Conservation (phyloP, 2,113 vertebrate species). For the Lophius piscatorius region DNA sequence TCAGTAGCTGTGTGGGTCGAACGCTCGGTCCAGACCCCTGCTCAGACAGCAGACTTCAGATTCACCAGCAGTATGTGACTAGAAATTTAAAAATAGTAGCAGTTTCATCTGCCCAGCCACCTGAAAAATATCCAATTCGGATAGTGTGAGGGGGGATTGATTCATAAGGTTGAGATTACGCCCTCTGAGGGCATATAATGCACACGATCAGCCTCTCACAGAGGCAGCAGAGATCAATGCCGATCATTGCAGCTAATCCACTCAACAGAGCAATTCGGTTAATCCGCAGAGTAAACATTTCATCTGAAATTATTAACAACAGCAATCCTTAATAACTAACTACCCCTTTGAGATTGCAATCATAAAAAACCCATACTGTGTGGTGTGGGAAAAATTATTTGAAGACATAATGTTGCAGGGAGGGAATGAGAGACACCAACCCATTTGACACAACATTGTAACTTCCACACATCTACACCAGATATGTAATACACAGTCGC, state of each 20-base stretch:
- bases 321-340: slow-evolving; percentile 13
- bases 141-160: slow-evolving; percentile 23
- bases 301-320: slow-evolving; percentile 43
- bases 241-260: slow-evolving; percentile 59
- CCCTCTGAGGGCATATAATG: slow-evolving; percentile 37
- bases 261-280: slow-evolving; percentile 47
- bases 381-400: neutral
- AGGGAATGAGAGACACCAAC: too few species aligned
- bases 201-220: slow-evolving; percentile 26
- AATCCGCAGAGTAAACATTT: slow-evolving; percentile 55
- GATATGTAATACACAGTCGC: too few species aligned
- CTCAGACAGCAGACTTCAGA: slow-evolving; percentile 28
- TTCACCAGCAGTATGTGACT: neutral
- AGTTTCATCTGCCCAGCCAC: slow-evolving; percentile 22
- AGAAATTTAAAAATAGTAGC: slow-evolving; percentile 11
- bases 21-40: slow-evolving; percentile 2
- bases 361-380: slow-evolving; percentile 1
- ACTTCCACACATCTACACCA: too few species aligned
- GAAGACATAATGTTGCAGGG: too few species aligned
- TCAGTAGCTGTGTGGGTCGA: slow-evolving; percentile 16
- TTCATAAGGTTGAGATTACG: slow-evolving; percentile 8
- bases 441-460: too few species aligned
- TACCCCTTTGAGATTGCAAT: slow-evolving; percentile 13
- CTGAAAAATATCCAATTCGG: slow-evolving; percentile 23
- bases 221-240: slow-evolving; percentile 52